Evolutionary conservation across 2,113 vertebrate genomes (phyloP).

Genomic region (Phyllopteryx taeniolatus): DNA sequence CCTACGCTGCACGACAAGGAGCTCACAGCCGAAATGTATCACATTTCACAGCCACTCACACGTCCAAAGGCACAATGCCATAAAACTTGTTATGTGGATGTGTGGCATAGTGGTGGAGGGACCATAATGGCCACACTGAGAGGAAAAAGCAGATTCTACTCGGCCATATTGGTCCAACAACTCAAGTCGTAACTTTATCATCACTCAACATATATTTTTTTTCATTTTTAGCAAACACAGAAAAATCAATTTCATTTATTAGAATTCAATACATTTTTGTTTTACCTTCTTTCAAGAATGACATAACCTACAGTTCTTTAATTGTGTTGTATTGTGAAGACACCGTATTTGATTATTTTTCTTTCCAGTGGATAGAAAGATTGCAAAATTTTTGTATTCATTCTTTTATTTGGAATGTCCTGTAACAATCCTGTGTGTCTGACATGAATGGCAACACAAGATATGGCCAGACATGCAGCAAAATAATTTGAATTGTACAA

Average conservation of each 20-base stretch:
- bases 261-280: not conserved
- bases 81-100: constrained; percentile 15
- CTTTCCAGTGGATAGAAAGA: too few relatives aligned
- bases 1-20: not conserved
- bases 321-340: too few relatives aligned
- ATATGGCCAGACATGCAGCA: too few relatives aligned
- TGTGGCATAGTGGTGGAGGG: not conserved
- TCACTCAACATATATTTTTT: not conserved
- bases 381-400: too few relatives aligned
- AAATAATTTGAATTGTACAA: too few relatives aligned
- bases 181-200: not conserved
- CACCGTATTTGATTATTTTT: too few relatives aligned
- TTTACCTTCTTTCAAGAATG: not conserved
- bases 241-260: not conserved
- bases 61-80: constrained; percentile 28
- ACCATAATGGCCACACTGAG: not conserved
- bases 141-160: not conserved
- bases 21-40: constrained; percentile 28
- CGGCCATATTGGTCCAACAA: not conserved
- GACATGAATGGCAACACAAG: too few relatives aligned
- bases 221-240: not conserved
- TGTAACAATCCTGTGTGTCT: too few relatives aligned
- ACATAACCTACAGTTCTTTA: too few relatives aligned
- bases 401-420: too few relatives aligned
- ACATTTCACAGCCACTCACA: constrained; percentile 28